Conservation (phyloP, 1,140 invertebrate species). For the Solen grandis region DNA sequence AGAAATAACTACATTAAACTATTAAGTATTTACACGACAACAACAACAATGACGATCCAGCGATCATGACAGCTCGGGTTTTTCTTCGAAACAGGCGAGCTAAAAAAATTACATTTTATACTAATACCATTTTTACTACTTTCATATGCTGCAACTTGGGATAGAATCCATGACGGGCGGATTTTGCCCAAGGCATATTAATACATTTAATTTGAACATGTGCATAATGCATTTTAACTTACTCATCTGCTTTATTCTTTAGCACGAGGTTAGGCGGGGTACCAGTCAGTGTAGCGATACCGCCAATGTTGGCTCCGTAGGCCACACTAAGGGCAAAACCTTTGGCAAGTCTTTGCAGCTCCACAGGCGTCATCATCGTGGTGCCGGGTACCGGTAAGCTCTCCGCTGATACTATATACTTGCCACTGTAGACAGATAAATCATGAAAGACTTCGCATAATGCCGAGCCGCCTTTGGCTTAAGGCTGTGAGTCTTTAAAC, state of each 20-base stretch:
- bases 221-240: neutral
- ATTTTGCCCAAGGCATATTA: neutral
- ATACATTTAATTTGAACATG: neutral
- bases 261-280: conserved; percentile 92
- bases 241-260: conserved; percentile 36
- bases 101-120: neutral
- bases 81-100: neutral
- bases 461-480: too few species aligned
- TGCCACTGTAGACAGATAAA: too few species aligned
- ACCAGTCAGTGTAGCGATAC: conserved; percentile 91
- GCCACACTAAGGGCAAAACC: conserved; percentile 35
- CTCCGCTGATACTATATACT: too few species aligned
- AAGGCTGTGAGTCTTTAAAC: too few species aligned
- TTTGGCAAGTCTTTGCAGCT: conserved; percentile 17
- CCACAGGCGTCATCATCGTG: neutral
- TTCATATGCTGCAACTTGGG: neutral
- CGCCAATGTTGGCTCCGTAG: conserved; percentile 84
- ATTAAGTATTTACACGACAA: too few species aligned
- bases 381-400: too few species aligned
- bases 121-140: too few species aligned
- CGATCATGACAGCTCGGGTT: neutral
- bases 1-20: too few species aligned
- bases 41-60: too few species aligned
- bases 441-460: too few species aligned
- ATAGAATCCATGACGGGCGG: neutral